phyloP scores from a whole-genome alignment of 2,113 vertebrate species.

The Ophthalmolycus amberensis region DNA sequence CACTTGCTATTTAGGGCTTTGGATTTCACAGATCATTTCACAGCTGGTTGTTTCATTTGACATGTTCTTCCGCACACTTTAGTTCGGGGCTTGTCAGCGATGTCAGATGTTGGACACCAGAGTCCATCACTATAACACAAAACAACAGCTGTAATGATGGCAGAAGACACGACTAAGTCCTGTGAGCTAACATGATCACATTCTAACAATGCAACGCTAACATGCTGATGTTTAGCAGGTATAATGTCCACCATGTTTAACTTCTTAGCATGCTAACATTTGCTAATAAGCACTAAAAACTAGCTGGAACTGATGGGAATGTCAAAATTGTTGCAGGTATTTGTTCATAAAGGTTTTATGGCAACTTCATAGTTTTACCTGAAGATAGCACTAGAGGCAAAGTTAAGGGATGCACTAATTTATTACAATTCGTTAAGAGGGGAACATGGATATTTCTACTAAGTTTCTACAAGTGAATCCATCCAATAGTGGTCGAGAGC shows the following conservation, averaged over 20 bases:
- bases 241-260: not conserved
- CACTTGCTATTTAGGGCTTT: conserved; percentile 1
- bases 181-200: not conserved
- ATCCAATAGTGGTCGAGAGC: not conserved
- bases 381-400: not conserved
- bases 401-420: too few species aligned
- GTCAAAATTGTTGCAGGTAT: not conserved
- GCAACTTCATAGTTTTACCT: not conserved
- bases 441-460: not conserved
- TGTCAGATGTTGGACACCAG: not conserved
- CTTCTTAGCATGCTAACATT: not conserved
- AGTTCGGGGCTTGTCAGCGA: not conserved
- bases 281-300: not conserved
- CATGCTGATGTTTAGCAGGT: not conserved
- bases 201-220: too few species aligned
- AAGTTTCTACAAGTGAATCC: not conserved
- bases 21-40: conserved; percentile 12
- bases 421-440: too few species aligned
- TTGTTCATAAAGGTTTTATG: not conserved
- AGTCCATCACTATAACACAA: not conserved
- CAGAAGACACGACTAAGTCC: not conserved
- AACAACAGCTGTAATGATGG: not conserved
- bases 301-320: not conserved
- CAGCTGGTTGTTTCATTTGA: not conserved
- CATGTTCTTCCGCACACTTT: not conserved